Evolutionary conservation across 2,113 vertebrate species (phyloP).

Genomic region (Plotosus lineatus): DNA sequence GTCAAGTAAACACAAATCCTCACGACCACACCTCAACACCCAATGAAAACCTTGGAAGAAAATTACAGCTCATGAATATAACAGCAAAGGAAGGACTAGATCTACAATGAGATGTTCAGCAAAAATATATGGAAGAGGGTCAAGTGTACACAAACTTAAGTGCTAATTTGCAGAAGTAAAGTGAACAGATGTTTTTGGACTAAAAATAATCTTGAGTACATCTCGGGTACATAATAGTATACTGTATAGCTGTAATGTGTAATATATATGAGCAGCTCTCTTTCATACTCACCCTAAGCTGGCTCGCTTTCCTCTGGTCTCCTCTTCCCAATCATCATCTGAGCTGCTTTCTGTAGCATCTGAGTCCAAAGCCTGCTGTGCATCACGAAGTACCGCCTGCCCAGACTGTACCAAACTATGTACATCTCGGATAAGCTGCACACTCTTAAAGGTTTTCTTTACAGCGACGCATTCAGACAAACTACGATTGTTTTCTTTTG

Average conservation of each 20-base stretch:
- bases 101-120: background rate
- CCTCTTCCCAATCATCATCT: slow-evolving; percentile 80
- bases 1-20: background rate
- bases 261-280: background rate
- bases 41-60: background rate
- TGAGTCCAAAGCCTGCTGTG: slow-evolving; percentile 84
- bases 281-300: slow-evolving; percentile 78
- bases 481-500: too few relatives aligned
- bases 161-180: too few relatives aligned
- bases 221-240: background rate
- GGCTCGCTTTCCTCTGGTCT: slow-evolving; percentile 62
- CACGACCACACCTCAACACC: background rate
- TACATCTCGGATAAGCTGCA: slow-evolving; percentile 64
- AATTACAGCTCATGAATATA: too few relatives aligned
- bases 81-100: too few relatives aligned
- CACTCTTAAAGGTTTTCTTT: slow-evolving; percentile 52
- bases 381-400: slow-evolving; percentile 73
- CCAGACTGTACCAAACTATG: slow-evolving; percentile 72
- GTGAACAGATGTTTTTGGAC: background rate
- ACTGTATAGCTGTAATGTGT: background rate
- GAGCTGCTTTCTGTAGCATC: slow-evolving; percentile 92
- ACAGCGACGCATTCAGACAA: slow-evolving; percentile 22
- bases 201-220: background rate
- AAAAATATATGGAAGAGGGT: background rate
- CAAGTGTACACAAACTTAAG: too few relatives aligned